phyloP scores from a whole-genome alignment of 2,888 invertebrate genomes.

The Lasioglossum leucozonium region DNA sequence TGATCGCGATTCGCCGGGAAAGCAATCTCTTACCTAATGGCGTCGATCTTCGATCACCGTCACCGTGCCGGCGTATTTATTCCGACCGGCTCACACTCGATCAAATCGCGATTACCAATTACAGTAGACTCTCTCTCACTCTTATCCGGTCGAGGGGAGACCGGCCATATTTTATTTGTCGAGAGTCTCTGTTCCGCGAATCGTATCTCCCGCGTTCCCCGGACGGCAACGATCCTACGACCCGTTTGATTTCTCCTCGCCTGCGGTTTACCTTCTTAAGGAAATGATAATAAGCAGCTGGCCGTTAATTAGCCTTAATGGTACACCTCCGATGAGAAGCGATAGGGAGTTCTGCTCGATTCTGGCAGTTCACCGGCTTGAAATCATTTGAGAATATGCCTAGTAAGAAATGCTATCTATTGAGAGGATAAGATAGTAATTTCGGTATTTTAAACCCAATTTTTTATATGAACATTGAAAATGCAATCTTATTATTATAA shows the following conservation, averaged over 20 bases:
- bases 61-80: background rate
- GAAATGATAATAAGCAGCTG: background rate
- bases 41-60: conserved; percentile 5
- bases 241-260: background rate
- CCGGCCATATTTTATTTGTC: background rate
- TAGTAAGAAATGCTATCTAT: too few relatives aligned
- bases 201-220: background rate
- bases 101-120: conserved; percentile 7
- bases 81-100: background rate
- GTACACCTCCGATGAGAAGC: background rate
- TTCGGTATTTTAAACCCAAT: too few relatives aligned
- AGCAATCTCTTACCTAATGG: conserved; percentile 2
- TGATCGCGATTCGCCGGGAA: background rate
- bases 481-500: too few relatives aligned
- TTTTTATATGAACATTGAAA: too few relatives aligned
- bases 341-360: background rate
- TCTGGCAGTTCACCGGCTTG: background rate
- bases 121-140: background rate
- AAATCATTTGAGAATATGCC: too few relatives aligned
- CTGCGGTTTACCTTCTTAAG: background rate
- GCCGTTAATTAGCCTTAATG: background rate
- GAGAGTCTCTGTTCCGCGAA: background rate
- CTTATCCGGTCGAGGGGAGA: background rate
- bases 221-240: background rate
- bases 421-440: too few relatives aligned